Conservation (phyloP, 2,113 vertebrate species). For the Dermatemys mawii region DNA sequence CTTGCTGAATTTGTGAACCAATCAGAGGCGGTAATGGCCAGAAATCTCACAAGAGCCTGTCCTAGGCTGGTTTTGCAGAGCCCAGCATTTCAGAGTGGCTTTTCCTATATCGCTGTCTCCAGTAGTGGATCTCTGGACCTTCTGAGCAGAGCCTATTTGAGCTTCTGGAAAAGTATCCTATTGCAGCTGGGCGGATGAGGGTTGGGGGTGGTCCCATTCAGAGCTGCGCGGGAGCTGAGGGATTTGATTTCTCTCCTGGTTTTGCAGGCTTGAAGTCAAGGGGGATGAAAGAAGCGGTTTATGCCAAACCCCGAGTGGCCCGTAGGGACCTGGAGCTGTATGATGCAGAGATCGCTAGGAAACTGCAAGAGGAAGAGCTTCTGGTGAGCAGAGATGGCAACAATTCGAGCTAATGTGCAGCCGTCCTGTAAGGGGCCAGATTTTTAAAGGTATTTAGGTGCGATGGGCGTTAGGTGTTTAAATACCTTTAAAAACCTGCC, state of each 20-base stretch:
- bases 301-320: slow-evolving; percentile 73
- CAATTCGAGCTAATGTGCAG: not conserved
- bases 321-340: slow-evolving; percentile 84
- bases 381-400: slow-evolving; percentile 77
- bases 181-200: not conserved
- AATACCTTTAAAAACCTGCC: not conserved
- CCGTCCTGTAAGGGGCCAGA: not conserved
- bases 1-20: not conserved
- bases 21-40: not conserved
- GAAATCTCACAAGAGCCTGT: not conserved
- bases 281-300: slow-evolving; percentile 72
- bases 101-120: not conserved
- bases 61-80: not conserved
- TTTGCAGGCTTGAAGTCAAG: slow-evolving; percentile 68
- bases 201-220: not conserved
- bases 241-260: not conserved
- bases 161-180: not conserved
- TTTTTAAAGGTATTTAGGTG: not conserved
- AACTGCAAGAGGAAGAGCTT: slow-evolving; percentile 92
- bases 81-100: rapidly evolving
- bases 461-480: not conserved
- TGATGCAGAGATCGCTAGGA: slow-evolving; percentile 94
- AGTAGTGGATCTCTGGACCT: not conserved
- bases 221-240: not conserved
- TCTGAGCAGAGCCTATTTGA: not conserved